Conservation (phyloP, 2,113 vertebrate genomes). For the Paradoxurus hermaphroditus region DNA sequence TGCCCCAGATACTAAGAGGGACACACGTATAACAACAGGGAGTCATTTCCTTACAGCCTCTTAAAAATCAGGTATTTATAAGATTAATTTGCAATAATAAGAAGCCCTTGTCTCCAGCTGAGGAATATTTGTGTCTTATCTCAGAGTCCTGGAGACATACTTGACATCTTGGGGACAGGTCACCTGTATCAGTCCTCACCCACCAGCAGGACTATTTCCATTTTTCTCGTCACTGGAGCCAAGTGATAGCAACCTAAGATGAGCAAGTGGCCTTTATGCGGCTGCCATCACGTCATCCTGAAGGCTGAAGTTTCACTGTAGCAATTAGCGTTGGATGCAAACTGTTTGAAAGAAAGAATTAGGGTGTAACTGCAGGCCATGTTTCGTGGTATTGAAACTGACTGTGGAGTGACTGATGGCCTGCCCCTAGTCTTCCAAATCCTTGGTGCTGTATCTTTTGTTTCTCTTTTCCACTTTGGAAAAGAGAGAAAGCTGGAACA, state of each 20-base stretch:
- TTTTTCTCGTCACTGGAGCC: background rate
- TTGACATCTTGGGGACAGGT: conserved; percentile 49
- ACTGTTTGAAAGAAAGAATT: background rate
- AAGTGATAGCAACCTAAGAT: background rate
- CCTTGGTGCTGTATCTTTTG: background rate
- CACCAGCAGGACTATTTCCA: background rate
- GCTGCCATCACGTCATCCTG: background rate
- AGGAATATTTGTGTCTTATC: background rate
- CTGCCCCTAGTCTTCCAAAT: background rate
- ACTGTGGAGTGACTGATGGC: background rate
- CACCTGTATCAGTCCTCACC: background rate
- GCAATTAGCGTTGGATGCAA: background rate
- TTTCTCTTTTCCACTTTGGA: no score
- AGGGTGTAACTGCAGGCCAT: background rate
- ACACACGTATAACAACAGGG: background rate
- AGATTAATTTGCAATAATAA: conserved; percentile 48
- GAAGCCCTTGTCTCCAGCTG: conserved; percentile 30
- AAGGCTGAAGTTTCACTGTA: background rate
- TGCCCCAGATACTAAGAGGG: background rate
- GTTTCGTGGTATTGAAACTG: background rate
- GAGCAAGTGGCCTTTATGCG: background rate
- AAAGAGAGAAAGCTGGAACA: background rate
- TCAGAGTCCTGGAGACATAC: background rate
- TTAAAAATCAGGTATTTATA: conserved; percentile 41
- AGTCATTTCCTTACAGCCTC: conserved; percentile 33